These are phyloP conservation scores for Galeopsomyia nigrocyanea DNA, from an alignment of 2,888 invertebrate species.

Conservation along the genomic window DNA sequence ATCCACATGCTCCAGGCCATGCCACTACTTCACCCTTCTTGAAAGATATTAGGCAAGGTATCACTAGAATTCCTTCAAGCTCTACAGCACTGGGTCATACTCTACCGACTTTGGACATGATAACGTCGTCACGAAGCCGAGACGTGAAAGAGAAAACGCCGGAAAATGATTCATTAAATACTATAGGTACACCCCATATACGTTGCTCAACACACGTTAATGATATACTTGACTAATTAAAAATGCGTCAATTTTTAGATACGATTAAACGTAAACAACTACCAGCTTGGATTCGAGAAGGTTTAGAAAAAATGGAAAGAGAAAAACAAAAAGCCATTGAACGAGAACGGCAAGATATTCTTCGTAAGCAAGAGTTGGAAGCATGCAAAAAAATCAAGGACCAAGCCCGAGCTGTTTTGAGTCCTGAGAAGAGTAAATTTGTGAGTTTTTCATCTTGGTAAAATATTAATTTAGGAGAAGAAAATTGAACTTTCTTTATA, in stretches of 20 bases:
- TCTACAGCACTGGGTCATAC: slow-evolving; percentile 54
- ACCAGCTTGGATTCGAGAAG: slow-evolving; percentile 98
- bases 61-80: slow-evolving; percentile 59
- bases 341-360: slow-evolving; percentile 78
- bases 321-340: slow-evolving; percentile 92
- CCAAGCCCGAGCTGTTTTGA: slow-evolving; percentile 68
- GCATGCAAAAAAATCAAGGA: slow-evolving; percentile 72
- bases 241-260: slow-evolving; percentile 71
- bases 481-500: slow-evolving; percentile 9
- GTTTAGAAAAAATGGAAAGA: slow-evolving; percentile 96
- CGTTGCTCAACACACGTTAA: not conserved
- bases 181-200: slow-evolving; percentile 57
- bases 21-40: slow-evolving; percentile 58
- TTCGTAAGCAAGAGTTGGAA: slow-evolving; percentile 74
- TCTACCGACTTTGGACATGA: slow-evolving; percentile 22
- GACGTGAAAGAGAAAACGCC: slow-evolving; percentile 66
- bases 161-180: slow-evolving; percentile 63
- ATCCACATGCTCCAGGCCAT: slow-evolving; percentile 46
- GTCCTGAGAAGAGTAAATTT: slow-evolving; percentile 74
- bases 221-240: not conserved
- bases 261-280: slow-evolving; percentile 89
- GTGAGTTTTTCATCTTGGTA: slow-evolving; percentile 64
- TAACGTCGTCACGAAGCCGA: slow-evolving; percentile 51
- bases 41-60: slow-evolving; percentile 61
- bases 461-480: not conserved